Base-by-base conservation (phyloP, 2,797 vertebrate species). In the Acrocephalus scirpaceus region DNA sequence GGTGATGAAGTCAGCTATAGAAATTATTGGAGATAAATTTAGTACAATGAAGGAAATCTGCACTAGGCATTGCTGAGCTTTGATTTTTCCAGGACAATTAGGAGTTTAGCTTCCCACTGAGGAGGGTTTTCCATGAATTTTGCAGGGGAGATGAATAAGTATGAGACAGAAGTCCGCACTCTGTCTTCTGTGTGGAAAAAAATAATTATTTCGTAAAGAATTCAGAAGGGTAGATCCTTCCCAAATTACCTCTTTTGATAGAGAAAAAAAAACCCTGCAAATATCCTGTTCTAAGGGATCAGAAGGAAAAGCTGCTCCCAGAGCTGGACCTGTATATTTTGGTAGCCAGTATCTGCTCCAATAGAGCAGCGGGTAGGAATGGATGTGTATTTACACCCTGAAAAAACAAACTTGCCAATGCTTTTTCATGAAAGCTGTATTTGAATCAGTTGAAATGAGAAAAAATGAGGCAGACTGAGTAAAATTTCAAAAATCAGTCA, bases 141-240 rank as follows among this genome's bases (percentile, higher is more conserved):
- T 30, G 1, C 5, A 1, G 4, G 4, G 8, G 1, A 57, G 36
- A 22, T 38, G 13, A 64, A 8, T 4, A 51, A 3, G 19, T 13
- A 5, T 32, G 60, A 76, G 42, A 38, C 8, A 87, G 12, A 89
- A 87, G 69, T 45, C 13, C 2, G 0, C 26, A n/a, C 45, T 32
- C 10, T 54, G 3, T 56, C 23, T 34, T 84, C n/a, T 14, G 10
- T 61, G 18, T 25, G 19, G 9, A 0, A 19, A 45, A 45, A 42
- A 25, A 36, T 27, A 13, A 78, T 40, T 11, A 66, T 32, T 61
- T 60, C 13, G 30, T 29, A 77, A 80, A n/a, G 7, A 69, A 57
- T 70, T 90, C 51, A 72, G 11, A 40, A 25, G 6, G 10, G 4
- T 36, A 17, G 16, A 8, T 36, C 45, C 7, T 23, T 73, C 8